These are phyloP conservation scores for Stercorarius parasiticus DNA, from an alignment of 2,113 vertebrate species.

Conservation along the genomic window DNA sequence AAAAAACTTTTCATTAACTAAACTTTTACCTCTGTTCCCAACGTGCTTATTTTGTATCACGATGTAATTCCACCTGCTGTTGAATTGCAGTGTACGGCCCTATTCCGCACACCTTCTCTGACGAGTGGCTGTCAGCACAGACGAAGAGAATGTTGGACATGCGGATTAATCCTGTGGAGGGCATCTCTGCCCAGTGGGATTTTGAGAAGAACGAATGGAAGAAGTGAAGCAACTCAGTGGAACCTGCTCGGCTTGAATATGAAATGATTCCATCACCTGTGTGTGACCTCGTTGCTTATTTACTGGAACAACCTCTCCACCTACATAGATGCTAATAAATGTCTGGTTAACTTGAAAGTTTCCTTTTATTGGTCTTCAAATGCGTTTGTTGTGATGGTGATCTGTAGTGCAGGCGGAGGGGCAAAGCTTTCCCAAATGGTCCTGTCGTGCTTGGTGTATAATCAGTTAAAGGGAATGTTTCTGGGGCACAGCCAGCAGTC, in stretches of 20 bases:
- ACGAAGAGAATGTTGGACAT: conserved; percentile 92
- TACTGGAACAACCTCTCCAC: conserved; percentile 78
- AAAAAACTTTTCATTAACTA: not conserved
- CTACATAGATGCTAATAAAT: conserved; percentile 82
- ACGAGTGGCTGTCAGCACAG: conserved; percentile 84
- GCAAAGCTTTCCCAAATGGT: not conserved
- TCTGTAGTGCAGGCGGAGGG: not conserved
- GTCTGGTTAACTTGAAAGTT: conserved; percentile 56
- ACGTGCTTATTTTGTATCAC: rapidly evolving
- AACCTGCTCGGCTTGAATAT: not conserved
- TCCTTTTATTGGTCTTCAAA: not conserved
- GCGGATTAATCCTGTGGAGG: conserved; percentile 86
- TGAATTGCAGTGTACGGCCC: conserved; percentile 81
- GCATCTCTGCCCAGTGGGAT: conserved; percentile 90
- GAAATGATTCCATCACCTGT: conserved; percentile 27
- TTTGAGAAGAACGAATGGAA: conserved; percentile 95
- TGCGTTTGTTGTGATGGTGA: not conserved
- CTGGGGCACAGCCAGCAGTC: not conserved
- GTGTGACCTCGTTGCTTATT: conserved; percentile 69
- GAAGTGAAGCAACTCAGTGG: conserved; percentile 78
- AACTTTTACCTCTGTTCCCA: not conserved
- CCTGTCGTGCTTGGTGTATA: not conserved
- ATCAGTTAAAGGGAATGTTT: not conserved
- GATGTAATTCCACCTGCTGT: not conserved
- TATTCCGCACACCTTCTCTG: conserved; percentile 84